A percentile compares a stretch with the other conserved stretches of the same genome.
phyloP scores from a whole-genome alignment of 2,797 vertebrate species.

The Chaetodon trifasciatus region DNA sequence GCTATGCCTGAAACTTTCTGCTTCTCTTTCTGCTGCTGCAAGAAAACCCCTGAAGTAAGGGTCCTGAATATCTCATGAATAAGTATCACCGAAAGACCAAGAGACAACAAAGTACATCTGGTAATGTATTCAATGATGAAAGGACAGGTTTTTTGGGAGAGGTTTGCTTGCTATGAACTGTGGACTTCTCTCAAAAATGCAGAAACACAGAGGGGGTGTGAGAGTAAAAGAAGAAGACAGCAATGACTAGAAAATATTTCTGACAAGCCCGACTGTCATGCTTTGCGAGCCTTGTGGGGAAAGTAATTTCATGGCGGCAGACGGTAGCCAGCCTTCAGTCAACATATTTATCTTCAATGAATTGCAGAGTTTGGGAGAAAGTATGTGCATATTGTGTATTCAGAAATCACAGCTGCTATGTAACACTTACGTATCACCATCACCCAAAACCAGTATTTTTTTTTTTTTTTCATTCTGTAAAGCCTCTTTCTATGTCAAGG shows the following conservation, averaged over 20 bases:
- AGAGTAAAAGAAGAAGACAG: neutral
- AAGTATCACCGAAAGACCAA: slow-evolving; percentile 1
- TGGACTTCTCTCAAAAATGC: neutral
- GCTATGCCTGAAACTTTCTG: neutral
- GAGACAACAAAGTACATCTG: slow-evolving; percentile 9
- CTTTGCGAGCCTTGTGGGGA: neutral
- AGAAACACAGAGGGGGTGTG: neutral
- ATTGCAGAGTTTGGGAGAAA: neutral
- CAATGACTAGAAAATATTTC: slow-evolving; percentile 2
- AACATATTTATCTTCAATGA: neutral
- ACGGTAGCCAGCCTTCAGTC: neutral
- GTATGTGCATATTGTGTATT: neutral
- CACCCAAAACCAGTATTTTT: neutral
- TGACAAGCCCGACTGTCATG: neutral
- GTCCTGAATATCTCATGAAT: slow-evolving; percentile 13
- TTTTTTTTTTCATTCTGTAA: neutral
- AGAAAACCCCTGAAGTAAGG: neutral
- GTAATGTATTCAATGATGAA: slow-evolving; percentile 11
- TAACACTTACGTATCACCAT: neutral
- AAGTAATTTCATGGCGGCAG: slow-evolving; percentile 36
- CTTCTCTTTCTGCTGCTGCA: neutral
- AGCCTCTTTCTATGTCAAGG: neutral
- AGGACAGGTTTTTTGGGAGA: neutral
- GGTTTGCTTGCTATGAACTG: neutral
- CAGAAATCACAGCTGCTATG: neutral